phyloP scores from a whole-genome alignment of 2,113 vertebrate species.

The Climacteris rufus region DNA sequence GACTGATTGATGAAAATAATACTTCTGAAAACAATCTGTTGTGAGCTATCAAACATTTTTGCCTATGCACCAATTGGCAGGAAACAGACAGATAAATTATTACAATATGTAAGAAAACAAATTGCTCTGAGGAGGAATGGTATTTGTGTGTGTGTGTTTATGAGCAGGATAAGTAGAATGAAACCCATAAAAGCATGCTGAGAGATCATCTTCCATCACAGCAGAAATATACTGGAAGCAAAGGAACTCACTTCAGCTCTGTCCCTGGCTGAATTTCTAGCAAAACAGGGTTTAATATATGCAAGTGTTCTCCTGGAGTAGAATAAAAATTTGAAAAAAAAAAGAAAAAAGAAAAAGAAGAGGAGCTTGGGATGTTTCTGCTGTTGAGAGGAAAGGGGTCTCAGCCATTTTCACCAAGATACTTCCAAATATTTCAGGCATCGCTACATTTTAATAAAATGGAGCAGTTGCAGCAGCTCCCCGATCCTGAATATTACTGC shows the following conservation, averaged over 20 bases:
- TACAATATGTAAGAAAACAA: constrained; percentile 75
- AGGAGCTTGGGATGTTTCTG: neutral
- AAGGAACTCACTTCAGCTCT: neutral
- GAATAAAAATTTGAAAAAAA: neutral
- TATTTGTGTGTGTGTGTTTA: constrained; percentile 40
- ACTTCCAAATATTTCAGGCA: neutral
- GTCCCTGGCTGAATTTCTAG: neutral
- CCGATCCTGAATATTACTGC: neutral
- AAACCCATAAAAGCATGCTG: constrained; percentile 61
- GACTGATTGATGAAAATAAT: constrained; percentile 40
- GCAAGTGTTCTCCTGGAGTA: neutral
- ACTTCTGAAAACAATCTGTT: constrained; percentile 71
- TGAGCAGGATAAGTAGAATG: neutral
- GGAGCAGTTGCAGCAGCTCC: neutral
- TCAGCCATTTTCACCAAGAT: neutral
- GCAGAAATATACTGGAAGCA: constrained; percentile 34
- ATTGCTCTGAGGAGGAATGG: constrained; percentile 64
- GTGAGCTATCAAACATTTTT: constrained; percentile 72
- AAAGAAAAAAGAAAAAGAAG: neutral
- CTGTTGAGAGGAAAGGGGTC: neutral
- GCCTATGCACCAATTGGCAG: constrained; percentile 73
- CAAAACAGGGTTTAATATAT: neutral
- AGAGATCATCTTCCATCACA: constrained; percentile 29
- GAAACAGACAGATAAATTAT: constrained; percentile 69
- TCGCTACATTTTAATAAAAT: constrained; percentile 1